Percentiles rank a stretch among this genome's conserved stretches.
These are phyloP conservation scores for Ahaetulla prasina DNA, from an alignment of 2,113 vertebrate species.

Conservation along the genomic window DNA sequence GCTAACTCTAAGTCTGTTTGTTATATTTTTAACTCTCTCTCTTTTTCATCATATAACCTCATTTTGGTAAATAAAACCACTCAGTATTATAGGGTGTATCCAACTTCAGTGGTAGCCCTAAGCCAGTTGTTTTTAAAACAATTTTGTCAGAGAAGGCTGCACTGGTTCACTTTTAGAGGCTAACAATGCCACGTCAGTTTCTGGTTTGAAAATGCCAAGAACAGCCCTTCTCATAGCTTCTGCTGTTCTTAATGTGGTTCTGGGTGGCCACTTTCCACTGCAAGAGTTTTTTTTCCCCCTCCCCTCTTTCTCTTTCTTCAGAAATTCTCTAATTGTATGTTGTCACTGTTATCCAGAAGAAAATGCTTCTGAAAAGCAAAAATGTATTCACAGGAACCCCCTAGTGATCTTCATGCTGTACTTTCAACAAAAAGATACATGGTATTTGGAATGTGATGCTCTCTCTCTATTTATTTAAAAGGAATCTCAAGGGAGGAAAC, in stretches of 20 bases:
- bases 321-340: slow-evolving; percentile 54
- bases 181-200: slow-evolving; percentile 72
- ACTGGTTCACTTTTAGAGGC: neutral
- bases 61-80: slow-evolving; percentile 38
- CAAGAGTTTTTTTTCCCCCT: neutral
- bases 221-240: slow-evolving; percentile 62
- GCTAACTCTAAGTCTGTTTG: neutral
- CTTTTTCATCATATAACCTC: slow-evolving; percentile 38
- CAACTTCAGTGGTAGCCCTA: slow-evolving; percentile 40
- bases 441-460: neutral
- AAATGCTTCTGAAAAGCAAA: slow-evolving; percentile 37
- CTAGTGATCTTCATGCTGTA: slow-evolving; percentile 69
- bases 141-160: slow-evolving; percentile 47
- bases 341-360: slow-evolving; percentile 33
- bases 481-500: neutral
- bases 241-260: slow-evolving; percentile 68
- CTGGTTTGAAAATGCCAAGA: slow-evolving; percentile 58
- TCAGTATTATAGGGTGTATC: slow-evolving; percentile 62
- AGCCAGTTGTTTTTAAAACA: slow-evolving; percentile 60
- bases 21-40: slow-evolving; percentile 37
- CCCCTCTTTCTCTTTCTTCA: slow-evolving; percentile 31
- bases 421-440: accelerated
- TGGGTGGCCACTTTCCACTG: slow-evolving; percentile 68
- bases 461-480: neutral
- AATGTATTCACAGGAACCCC: slow-evolving; percentile 69